Evolutionary conservation across 2,113 vertebrate genomes (phyloP), one percentile per base, ranked within the genome.

Genomic region (Melanostigma gelatinosum): DNA sequence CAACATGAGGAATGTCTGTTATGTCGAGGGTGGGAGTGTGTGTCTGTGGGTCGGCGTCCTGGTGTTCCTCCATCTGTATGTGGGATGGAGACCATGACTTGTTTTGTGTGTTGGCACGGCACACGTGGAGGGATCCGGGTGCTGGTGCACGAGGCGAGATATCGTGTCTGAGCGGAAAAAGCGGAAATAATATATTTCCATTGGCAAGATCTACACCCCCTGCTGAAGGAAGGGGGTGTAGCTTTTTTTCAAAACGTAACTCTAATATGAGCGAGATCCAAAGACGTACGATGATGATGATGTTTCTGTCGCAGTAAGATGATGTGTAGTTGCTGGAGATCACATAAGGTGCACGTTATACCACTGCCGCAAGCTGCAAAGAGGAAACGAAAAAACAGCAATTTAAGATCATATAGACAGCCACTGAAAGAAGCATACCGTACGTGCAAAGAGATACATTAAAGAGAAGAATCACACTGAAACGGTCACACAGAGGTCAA

Each of bases 1-100:
- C 84, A 85, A 9, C 29, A 64, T 90, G 91, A 87, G 87, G 90
- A 93, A 90, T 93, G 87, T 72, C 54, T 89, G 91, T 84, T 80
- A 91, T 89, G 87, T 70, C 29, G 63, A 79, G 85, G 40, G 70
- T 65, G 58, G 66, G 42, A 78, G 64, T 64, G 71, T 62, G 48
- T 73, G 74, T 69, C 4, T 58, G 78, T 27, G 9, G 61, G 34
- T 40, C 73, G 50, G 54, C 52, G 57, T 62, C 63, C 50, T 50
- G 3, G 20, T 48, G 34, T 63, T 40, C 22, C 44, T 24, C 62
- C 34, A 11, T 68, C 68, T 40, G 55, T 77, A 6, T 66, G 38
- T 55, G 29, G 24, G 54, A 46, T 22, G 4, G 61, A 7, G 50
- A 15, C 71, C 38, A 12, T 44, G 27, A 27, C 61, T 18, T 71